Evolutionary conservation across 2,113 vertebrate species (phyloP).

Genomic region (Baryphthengus martii): DNA sequence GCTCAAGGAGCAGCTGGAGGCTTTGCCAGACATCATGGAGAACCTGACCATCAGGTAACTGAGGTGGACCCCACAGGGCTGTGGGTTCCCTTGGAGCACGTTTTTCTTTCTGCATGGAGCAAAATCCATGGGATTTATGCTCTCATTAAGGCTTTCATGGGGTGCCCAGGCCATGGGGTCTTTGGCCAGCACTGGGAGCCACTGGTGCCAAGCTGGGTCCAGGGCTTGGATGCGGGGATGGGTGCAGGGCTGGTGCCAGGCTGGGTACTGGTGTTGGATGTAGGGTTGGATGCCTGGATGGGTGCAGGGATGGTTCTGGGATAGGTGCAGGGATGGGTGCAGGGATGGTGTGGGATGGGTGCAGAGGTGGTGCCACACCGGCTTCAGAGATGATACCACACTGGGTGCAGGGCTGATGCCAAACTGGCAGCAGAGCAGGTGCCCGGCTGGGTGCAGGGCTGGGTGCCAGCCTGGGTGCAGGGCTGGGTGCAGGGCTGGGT

Average conservation of each 20-base stretch:
- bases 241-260: not conserved
- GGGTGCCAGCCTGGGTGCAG: not conserved
- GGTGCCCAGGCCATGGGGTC: not conserved
- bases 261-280: not conserved
- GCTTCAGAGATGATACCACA: not conserved
- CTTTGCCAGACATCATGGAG: constrained; percentile 87
- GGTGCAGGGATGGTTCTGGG: not conserved
- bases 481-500: too few species aligned
- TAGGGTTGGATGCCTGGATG: not conserved
- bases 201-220: not conserved
- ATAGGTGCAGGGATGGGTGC: not conserved
- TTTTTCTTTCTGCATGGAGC: not conserved
- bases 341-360: not conserved
- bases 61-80: fast-evolving
- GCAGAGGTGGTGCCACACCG: too few species aligned
- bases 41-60: constrained; percentile 88
- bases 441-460: too few species aligned
- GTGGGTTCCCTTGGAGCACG: fast-evolving
- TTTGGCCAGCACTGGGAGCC: not conserved
- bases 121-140: fast-evolving
- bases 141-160: fast-evolving
- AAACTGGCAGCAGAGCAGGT: not conserved
- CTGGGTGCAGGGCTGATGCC: not conserved
- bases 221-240: not conserved
- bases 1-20: constrained; percentile 82